These are phyloP conservation scores for Heliconius nattereri DNA, from an alignment of 1,140 invertebrate genomes.

Conservation along the genomic window DNA sequence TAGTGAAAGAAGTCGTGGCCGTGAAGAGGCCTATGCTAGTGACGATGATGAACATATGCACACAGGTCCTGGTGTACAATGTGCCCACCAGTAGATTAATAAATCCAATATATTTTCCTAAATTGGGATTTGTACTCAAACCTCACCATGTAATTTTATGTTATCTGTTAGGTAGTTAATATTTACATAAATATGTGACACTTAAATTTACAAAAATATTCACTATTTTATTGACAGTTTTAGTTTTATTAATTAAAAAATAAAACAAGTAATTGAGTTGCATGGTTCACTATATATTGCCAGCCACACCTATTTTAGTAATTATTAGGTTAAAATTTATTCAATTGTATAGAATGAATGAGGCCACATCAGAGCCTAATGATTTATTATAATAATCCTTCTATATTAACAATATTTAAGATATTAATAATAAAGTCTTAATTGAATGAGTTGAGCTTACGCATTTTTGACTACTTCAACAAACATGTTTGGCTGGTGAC, in stretches of 20 bases:
- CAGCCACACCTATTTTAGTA: background rate
- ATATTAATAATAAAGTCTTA: background rate
- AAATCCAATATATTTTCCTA: conserved; percentile 43
- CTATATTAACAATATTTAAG: background rate
- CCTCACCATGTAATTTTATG: conserved; percentile 70
- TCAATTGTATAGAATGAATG: background rate
- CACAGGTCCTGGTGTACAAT: conserved; percentile 84
- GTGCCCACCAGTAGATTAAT: conserved; percentile 86
- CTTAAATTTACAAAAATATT: conserved; percentile 25
- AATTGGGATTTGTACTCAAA: conserved; percentile 65
- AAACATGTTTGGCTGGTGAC: background rate
- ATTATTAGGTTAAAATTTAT: background rate
- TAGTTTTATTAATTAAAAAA: background rate
- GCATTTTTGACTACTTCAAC: background rate
- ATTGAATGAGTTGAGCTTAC: background rate
- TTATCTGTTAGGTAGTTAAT: conserved; percentile 63
- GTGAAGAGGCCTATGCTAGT: conserved; percentile 85
- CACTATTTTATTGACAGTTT: background rate
- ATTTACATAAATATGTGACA: conserved; percentile 37
- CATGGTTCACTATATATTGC: background rate
- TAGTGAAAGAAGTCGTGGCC: conserved; percentile 70
- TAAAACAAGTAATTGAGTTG: background rate
- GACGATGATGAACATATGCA: conserved; percentile 85
- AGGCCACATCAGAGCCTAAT: background rate
- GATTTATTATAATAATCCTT: background rate